Evolutionary conservation across 2,113 vertebrate genomes (phyloP).

Genomic region (Mirounga angustirostris): DNA sequence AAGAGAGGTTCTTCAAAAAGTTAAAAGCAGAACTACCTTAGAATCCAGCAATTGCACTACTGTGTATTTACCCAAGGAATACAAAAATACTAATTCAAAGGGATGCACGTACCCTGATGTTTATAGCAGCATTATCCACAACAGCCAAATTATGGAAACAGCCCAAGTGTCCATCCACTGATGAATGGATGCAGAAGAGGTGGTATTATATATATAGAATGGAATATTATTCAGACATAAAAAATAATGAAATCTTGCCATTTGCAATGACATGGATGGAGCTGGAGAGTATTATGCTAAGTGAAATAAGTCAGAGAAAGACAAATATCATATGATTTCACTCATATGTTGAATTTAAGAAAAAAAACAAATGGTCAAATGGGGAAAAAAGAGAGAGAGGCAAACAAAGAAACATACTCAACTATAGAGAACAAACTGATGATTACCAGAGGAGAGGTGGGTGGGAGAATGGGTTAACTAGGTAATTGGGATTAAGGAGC

Average conservation of each 20-base stretch:
- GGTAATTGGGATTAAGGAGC: background rate
- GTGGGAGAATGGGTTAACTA: background rate
- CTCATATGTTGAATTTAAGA: background rate
- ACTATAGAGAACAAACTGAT: background rate
- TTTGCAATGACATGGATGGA: background rate
- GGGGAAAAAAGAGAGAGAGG: background rate
- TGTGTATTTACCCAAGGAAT: background rate
- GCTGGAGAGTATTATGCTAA: background rate
- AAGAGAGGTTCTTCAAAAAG: background rate
- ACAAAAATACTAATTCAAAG: background rate
- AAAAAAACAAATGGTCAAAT: background rate
- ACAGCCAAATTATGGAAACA: background rate
- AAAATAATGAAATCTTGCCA: background rate
- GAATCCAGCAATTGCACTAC: background rate
- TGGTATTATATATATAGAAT: background rate
- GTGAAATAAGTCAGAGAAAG: background rate
- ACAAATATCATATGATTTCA: background rate
- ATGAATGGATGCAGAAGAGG: background rate
- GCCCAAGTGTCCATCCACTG: background rate
- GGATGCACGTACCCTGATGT: background rate
- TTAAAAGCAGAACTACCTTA: background rate
- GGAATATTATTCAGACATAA: background rate
- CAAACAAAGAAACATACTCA: background rate
- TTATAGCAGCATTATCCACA: background rate
- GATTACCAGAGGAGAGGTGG: background rate